phyloP scores from a whole-genome alignment of 2,797 vertebrate genomes.

The Chelmon rostratus region DNA sequence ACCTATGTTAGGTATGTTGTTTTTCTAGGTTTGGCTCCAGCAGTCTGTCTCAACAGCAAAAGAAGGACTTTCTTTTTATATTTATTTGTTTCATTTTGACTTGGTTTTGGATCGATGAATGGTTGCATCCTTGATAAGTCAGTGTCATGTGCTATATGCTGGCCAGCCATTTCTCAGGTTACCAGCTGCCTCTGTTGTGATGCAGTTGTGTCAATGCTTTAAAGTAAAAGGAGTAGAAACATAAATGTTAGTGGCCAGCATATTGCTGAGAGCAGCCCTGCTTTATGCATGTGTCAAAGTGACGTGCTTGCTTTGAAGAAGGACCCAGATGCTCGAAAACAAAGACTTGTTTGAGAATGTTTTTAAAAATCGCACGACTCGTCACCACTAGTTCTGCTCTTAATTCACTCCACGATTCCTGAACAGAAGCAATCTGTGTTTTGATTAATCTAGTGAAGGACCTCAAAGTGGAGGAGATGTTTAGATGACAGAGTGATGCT shows the following conservation, averaged over 20 bases:
- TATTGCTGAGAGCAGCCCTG: slow-evolving; percentile 63
- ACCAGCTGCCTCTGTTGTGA: slow-evolving; percentile 6
- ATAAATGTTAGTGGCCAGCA: slow-evolving; percentile 61
- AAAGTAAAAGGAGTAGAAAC: slow-evolving; percentile 24
- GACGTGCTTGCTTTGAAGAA: slow-evolving; percentile 67
- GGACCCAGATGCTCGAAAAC: slow-evolving; percentile 38
- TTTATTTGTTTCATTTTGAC: slow-evolving; percentile 52
- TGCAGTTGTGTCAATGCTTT: slow-evolving; percentile 32
- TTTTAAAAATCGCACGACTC: neutral
- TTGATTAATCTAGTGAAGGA: slow-evolving; percentile 13
- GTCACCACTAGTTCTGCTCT: slow-evolving; percentile 1
- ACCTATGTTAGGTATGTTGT: slow-evolving; percentile 97
- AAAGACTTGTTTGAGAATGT: slow-evolving; percentile 37
- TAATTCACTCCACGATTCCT: slow-evolving; percentile 7
- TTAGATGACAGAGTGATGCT: slow-evolving; percentile 36
- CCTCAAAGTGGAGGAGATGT: slow-evolving; percentile 16
- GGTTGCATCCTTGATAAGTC: slow-evolving; percentile 65
- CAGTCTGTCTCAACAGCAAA: slow-evolving; percentile 51
- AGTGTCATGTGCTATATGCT: slow-evolving; percentile 60
- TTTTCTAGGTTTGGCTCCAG: slow-evolving; percentile 88
- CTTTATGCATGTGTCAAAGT: slow-evolving; percentile 77
- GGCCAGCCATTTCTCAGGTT: slow-evolving; percentile 49
- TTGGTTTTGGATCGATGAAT: slow-evolving; percentile 59
- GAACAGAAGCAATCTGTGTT: slow-evolving; percentile 11
- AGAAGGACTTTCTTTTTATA: slow-evolving; percentile 37